Base-by-base conservation (phyloP, 2,888 invertebrate species). In the Scaptomyza polygonia region DNA sequence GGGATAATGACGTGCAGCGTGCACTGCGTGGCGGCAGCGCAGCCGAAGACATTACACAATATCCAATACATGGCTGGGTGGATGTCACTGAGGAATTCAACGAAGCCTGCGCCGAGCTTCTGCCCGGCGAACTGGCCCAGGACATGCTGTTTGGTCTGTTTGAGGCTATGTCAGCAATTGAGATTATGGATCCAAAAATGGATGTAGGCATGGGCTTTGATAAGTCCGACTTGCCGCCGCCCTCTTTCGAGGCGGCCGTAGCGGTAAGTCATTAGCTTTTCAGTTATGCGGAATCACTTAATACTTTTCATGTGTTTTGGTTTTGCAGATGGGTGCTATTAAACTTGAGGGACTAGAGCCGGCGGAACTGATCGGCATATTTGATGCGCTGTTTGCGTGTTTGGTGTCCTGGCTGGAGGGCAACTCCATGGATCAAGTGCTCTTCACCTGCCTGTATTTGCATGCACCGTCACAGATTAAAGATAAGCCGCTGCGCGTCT, bases 161-260 rank as follows among this genome's bases (percentile, higher is more conserved):
- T 92, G 99, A 99, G 91, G 99, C 99, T 0, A 99, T 99, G 99
- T 98, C 99, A 0, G 99, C 99, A 0, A 99, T 99, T 85, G 99
- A 99, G 92, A 98, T 99, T 97, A 99, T 99, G 99, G 99, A 99
- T 91, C 99, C 99, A 0, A 99, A 99, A 93, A 99, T 99, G 99
- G 99, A 99, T 93, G 98, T 98, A 1, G 99, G 99, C 6, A 98
- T 99, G 98, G 93, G 97, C 72, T 98, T 98, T 90, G 98, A 98
- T 90, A 94, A 97, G 73, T 96, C 96, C 12, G 95, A 94, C 86
- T 95, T 96, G 61, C 96, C 96, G 88, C 96, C 97, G 6, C 94
- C 97, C 43, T 96, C 96, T 62, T 97, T 98, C 89, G 95, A 96
- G 76, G 96, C 97, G 89, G 96, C 97, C 53, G 94, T 97, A 30